phyloP scores from a whole-genome alignment of 2,113 vertebrate species.

The Ahaetulla prasina region DNA sequence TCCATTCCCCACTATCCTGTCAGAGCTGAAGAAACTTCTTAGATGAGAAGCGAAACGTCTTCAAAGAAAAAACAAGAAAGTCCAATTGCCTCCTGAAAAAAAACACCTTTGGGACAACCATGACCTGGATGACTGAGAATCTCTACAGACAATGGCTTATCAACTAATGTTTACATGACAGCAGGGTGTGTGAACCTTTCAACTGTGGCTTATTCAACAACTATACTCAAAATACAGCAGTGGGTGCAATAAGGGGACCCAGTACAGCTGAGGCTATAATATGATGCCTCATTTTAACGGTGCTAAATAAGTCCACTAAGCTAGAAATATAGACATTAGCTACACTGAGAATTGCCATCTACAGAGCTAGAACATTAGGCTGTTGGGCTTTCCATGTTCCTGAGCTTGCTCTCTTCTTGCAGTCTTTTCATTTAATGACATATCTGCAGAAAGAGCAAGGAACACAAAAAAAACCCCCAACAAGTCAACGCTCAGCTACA shows the following conservation, averaged over 20 bases:
- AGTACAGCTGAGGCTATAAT: background rate
- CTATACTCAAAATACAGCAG: background rate
- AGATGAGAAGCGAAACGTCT: no score
- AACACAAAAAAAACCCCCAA: background rate
- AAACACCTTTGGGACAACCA: no score
- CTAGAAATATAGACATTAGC: background rate
- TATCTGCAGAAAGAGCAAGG: background rate
- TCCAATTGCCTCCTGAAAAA: no score
- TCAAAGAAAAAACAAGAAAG: no score
- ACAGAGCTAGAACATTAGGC: background rate
- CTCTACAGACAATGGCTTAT: background rate
- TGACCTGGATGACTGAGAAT: no score
- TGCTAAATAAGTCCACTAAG: background rate
- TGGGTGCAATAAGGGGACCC: background rate
- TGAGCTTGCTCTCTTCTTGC: background rate
- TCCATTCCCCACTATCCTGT: no score
- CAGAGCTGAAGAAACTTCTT: no score
- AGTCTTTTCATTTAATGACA: background rate
- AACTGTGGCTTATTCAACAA: background rate
- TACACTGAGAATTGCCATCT: background rate
- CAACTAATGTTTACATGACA: background rate
- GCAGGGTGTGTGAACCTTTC: background rate
- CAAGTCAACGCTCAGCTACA: background rate
- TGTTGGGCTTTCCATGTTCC: background rate
- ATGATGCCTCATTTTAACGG: background rate